Conservation (phyloP, 2,888 invertebrate genomes). For the Adelognathus sp. region DNA sequence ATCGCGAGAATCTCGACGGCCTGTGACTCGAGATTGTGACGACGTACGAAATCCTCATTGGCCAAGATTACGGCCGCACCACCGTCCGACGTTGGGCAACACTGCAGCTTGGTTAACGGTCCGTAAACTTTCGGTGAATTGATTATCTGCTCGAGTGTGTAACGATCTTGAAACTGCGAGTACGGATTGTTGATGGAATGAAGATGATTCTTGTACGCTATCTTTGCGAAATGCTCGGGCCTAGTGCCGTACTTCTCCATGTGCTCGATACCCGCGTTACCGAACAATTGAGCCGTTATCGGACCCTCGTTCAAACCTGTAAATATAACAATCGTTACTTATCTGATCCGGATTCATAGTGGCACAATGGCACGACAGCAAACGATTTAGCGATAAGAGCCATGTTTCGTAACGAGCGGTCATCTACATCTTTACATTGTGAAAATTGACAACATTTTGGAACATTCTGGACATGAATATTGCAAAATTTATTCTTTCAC, state of each 20-base stretch:
- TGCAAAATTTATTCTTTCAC: no score
- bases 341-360: no score
- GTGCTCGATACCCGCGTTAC: constrained; percentile 97
- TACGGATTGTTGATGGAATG: constrained; percentile 98
- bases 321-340: constrained; percentile 15
- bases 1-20: constrained; percentile 98
- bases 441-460: no score
- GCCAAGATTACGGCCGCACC: constrained; percentile 96
- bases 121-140: constrained; percentile 94
- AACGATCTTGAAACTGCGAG: constrained; percentile 96
- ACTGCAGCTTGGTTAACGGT: constrained; percentile 97
- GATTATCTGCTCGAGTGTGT: constrained; percentile 94
- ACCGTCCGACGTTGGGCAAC: constrained; percentile 99
- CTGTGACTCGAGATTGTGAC: constrained; percentile 90
- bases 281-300: constrained; percentile 97
- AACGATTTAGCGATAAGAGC: background rate
- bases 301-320: constrained; percentile 88
- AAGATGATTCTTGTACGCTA: constrained; percentile 98
- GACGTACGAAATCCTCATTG: constrained; percentile 94
- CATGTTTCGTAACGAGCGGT: no score
- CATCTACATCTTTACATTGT: no score
- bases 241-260: constrained; percentile 98
- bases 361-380: no score
- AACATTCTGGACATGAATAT: no score
- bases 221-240: constrained; percentile 97